Evolutionary conservation across 2,888 invertebrate species (phyloP).

Genomic region (Rhaphigaster nebulosa): DNA sequence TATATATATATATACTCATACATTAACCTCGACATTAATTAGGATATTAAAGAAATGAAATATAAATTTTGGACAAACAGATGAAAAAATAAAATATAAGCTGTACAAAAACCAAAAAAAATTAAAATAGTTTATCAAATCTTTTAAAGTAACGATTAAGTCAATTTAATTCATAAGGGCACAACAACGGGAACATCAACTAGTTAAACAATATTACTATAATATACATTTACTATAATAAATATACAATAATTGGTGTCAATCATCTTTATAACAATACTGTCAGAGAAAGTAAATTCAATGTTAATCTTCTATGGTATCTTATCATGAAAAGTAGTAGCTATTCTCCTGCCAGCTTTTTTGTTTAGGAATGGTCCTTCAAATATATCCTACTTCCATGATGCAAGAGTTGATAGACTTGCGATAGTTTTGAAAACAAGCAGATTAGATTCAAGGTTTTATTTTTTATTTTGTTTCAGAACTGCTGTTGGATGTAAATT

Average conservation of each 20-base stretch:
- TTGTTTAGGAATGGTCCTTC: not conserved
- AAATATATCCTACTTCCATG: slow-evolving; percentile 13
- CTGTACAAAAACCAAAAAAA: too few species aligned
- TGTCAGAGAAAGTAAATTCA: not conserved
- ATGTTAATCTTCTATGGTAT: slow-evolving; percentile 8
- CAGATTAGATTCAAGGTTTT: not conserved
- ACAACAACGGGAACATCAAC: too few species aligned
- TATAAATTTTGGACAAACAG: not conserved
- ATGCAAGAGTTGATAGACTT: slow-evolving; percentile 14
- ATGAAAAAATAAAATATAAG: too few species aligned
- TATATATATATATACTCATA: too few species aligned
- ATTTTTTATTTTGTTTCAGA: not conserved
- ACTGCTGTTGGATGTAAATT: not conserved
- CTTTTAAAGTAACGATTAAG: too few species aligned
- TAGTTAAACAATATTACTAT: too few species aligned
- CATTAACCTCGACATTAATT: too few species aligned
- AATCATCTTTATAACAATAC: not conserved
- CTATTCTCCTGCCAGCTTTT: not conserved
- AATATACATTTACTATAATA: too few species aligned
- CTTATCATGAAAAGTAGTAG: not conserved
- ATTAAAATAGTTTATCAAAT: too few species aligned
- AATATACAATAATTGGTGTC: not conserved
- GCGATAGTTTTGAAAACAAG: slow-evolving; percentile 6
- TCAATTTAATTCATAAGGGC: too few species aligned
- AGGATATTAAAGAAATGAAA: too few species aligned